Evolutionary conservation across 2,113 vertebrate species (phyloP).

Genomic region (Tympanuchus pallidicinctus): DNA sequence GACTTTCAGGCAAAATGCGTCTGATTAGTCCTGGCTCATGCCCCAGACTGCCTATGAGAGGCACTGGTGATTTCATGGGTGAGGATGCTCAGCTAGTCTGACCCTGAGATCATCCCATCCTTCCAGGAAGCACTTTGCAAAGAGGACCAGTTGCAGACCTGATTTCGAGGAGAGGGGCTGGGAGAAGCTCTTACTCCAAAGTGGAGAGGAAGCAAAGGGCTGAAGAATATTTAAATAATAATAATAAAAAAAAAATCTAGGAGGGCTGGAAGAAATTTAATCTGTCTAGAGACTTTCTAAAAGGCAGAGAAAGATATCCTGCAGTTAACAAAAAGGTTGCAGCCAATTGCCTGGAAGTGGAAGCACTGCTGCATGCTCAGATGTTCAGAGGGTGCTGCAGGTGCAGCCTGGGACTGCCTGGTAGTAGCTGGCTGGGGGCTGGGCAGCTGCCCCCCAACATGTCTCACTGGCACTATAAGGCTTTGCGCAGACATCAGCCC

Average conservation of each 20-base stretch:
- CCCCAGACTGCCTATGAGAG: not conserved
- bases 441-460: not conserved
- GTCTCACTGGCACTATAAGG: not conserved
- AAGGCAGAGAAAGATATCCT: not conserved
- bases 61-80: not conserved
- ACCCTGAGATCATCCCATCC: not conserved
- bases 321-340: not conserved
- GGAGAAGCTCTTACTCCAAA: not conserved
- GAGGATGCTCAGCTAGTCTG: not conserved
- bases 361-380: not conserved
- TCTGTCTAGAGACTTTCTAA: not conserved
- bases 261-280: conserved; percentile 1
- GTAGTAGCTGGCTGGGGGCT: rapidly evolving
- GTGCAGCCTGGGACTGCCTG: not conserved
- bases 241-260: not conserved
- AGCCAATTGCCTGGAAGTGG: conserved; percentile 14
- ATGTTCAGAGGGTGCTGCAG: not conserved
- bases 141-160: not conserved
- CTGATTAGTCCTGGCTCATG: not conserved
- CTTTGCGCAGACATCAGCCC: not conserved
- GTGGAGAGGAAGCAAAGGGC: not conserved
- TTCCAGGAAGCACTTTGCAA: not conserved
- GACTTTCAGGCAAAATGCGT: not conserved
- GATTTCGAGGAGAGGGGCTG: not conserved
- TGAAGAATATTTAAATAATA: not conserved